Conservation (phyloP, 2,113 vertebrate species). For the Myiopsitta monachus region DNA sequence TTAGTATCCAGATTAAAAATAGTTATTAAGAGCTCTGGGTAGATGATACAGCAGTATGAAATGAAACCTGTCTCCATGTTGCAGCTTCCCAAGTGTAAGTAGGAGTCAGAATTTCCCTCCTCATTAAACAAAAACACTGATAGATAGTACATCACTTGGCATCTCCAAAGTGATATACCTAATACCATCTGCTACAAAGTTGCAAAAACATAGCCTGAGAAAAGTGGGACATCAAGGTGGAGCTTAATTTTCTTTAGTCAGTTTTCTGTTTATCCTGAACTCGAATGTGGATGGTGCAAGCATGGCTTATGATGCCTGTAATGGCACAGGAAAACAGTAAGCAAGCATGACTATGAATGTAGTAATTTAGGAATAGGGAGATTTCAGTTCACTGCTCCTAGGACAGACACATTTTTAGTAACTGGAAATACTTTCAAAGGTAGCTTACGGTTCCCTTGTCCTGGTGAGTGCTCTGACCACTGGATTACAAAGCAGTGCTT, state of each 20-base stretch:
- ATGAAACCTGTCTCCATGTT: constrained; percentile 53
- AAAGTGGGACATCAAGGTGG: constrained; percentile 67
- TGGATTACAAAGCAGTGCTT: neutral
- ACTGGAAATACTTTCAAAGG: neutral
- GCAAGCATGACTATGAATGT: neutral
- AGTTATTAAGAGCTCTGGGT: constrained; percentile 55
- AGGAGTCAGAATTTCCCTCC: constrained; percentile 61
- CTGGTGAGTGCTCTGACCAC: neutral
- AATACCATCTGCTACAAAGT: constrained; percentile 54
- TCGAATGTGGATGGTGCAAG: neutral
- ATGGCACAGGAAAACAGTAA: neutral
- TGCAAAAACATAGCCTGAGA: constrained; percentile 65
- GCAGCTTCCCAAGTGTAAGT: constrained; percentile 56
- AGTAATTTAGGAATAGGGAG: neutral
- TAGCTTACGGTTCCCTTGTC: neutral
- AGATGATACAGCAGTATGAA: constrained; percentile 64
- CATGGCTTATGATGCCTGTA: neutral
- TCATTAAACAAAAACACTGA: constrained; percentile 61
- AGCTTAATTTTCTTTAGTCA: constrained; percentile 62
- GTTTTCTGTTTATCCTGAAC: constrained; percentile 41
- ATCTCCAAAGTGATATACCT: constrained; percentile 62
- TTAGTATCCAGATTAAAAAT: constrained; percentile 59
- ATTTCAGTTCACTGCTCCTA: neutral
- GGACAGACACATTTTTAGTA: neutral
- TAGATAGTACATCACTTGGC: constrained; percentile 61